These are phyloP conservation scores for Rhabdomys dilectus DNA, from an alignment of 2,113 vertebrate genomes.

Conservation along the genomic window DNA sequence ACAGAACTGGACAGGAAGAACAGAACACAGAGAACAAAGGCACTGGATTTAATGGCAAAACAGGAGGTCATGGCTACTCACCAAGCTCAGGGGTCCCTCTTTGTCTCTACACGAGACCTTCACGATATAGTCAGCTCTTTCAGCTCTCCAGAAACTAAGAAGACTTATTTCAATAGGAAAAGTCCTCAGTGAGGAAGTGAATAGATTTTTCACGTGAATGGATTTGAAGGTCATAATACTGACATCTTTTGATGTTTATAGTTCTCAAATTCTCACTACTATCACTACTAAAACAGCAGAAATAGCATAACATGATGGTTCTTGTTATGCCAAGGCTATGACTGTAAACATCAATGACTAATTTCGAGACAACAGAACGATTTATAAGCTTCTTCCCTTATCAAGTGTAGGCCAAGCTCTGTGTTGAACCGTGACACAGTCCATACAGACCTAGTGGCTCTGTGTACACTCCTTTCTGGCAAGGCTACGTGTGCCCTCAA, in stretches of 20 bases:
- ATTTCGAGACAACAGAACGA: not conserved
- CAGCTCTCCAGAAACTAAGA: not conserved
- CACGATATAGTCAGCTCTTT: not conserved
- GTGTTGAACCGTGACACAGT: not conserved
- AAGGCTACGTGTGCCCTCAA: not conserved
- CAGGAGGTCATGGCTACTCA: not conserved
- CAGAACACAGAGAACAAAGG: not conserved
- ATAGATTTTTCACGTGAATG: not conserved
- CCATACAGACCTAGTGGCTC: not conserved
- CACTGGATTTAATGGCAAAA: not conserved
- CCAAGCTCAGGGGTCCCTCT: not conserved
- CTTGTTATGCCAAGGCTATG: not conserved
- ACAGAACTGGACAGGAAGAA: not conserved
- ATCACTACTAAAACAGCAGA: slow-evolving; percentile 26
- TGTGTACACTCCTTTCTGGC: not conserved
- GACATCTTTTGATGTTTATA: not conserved
- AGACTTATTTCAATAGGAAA: slow-evolving; percentile 27
- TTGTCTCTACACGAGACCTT: not conserved
- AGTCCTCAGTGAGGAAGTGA: not conserved
- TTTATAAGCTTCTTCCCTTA: not conserved
- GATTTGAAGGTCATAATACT: not conserved
- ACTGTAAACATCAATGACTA: not conserved
- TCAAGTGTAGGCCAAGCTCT: not conserved
- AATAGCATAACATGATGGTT: not conserved
- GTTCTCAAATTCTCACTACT: not conserved